These are phyloP conservation scores for Drosophila teissieri DNA, from an alignment of 1,140 invertebrate species.

Conservation along the genomic window DNA sequence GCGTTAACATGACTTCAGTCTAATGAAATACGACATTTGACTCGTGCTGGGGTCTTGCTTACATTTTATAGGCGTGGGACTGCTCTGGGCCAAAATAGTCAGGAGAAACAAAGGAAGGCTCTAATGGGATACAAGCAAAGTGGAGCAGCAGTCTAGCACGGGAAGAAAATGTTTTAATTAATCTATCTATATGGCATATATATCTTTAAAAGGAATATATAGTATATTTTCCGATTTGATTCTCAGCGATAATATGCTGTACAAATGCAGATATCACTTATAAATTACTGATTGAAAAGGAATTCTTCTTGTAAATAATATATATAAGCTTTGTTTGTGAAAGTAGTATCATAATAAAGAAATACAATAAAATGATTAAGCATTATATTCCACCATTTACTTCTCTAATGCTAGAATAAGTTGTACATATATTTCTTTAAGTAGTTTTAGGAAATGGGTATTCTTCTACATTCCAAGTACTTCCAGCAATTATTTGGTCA, in stretches of 20 bases:
- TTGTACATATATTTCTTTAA: not conserved
- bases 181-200: too few species aligned
- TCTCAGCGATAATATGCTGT: too few species aligned
- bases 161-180: not conserved
- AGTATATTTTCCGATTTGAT: too few species aligned
- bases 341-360: too few species aligned
- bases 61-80: conserved; percentile 77
- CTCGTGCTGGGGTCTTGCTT: conserved; percentile 65
- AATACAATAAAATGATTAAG: not conserved
- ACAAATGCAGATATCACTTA: too few species aligned
- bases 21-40: conserved; percentile 83
- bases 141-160: conserved; percentile 2
- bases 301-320: too few species aligned
- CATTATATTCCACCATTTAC: not conserved
- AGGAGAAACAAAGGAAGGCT: conserved; percentile 24
- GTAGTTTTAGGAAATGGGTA: not conserved
- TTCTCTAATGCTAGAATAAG: not conserved
- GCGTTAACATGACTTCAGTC: conserved; percentile 65
- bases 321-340: too few species aligned
- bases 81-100: conserved; percentile 61
- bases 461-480: not conserved
- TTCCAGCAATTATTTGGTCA: conserved; percentile 17
- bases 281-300: too few species aligned
- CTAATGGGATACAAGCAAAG: conserved; percentile 19
- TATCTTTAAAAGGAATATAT: too few species aligned